Percentiles rank a stretch among this genome's conserved stretches.
These are phyloP conservation scores for Cephus runcator DNA, from an alignment of 2,888 invertebrate species.

Conservation along the genomic window DNA sequence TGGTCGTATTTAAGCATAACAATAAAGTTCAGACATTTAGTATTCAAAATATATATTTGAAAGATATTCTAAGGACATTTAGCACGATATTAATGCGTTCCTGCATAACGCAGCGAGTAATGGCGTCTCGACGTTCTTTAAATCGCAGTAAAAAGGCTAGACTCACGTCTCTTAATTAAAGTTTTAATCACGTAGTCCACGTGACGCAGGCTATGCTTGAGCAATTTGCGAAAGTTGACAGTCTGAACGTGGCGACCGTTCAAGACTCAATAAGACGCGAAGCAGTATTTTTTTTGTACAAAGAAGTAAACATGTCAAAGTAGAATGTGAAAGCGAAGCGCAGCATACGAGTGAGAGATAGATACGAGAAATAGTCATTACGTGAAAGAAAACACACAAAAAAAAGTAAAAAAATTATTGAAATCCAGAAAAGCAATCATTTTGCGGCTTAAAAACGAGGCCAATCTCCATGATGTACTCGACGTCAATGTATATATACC, in stretches of 20 bases:
- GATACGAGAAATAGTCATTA: not conserved
- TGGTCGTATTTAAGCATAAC: not conserved
- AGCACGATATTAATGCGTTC: not conserved
- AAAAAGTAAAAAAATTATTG: not conserved
- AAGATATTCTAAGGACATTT: not conserved
- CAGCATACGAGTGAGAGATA: not conserved
- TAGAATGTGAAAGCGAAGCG: not conserved
- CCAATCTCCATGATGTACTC: not conserved
- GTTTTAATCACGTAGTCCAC: not conserved
- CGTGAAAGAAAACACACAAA: not conserved
- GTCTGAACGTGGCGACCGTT: not conserved
- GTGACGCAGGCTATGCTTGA: not conserved
- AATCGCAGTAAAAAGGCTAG: not conserved
- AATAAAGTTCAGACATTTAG: not conserved
- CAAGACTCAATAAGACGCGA: not conserved
- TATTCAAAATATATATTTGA: not conserved
- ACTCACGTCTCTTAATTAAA: not conserved
- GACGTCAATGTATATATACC: not conserved
- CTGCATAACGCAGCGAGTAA: not conserved
- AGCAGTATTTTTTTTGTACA: not conserved
- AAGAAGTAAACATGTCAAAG: not conserved
- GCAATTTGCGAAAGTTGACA: not conserved
- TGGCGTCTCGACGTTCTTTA: not conserved
- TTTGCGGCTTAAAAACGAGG: not conserved
- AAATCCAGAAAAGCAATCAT: not conserved